Conservation (phyloP, 2,797 vertebrate species). For the Muscicapa comitata region DNA sequence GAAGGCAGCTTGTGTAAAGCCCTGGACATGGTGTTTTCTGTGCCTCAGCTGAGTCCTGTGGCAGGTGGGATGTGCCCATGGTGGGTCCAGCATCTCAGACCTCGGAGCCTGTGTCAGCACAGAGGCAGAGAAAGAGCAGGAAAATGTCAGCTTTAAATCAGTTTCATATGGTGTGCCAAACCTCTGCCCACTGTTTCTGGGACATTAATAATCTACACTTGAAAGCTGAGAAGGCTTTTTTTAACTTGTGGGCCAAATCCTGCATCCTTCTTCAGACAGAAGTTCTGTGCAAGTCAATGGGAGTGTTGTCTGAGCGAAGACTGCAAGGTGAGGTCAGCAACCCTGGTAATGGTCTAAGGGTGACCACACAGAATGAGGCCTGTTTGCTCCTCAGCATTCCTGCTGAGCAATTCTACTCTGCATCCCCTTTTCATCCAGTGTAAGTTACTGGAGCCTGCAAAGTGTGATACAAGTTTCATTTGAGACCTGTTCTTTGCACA, state of each 20-base stretch:
- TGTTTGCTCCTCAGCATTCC: not conserved
- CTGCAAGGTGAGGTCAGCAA: not conserved
- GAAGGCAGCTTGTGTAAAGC: not conserved
- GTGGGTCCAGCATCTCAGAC: not conserved
- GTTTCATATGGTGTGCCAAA: not conserved
- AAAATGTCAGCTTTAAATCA: not conserved
- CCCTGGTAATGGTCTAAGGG: not conserved
- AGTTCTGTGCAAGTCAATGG: constrained; percentile 14
- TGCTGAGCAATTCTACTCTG: not conserved
- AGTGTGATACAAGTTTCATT: not conserved
- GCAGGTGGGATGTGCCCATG: not conserved
- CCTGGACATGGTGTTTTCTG: not conserved
- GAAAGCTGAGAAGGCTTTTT: constrained; percentile 15
- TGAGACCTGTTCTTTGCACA: not conserved
- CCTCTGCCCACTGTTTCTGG: constrained; percentile 51
- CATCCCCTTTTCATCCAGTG: not conserved
- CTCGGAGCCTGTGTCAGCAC: not conserved
- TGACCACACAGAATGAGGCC: not conserved
- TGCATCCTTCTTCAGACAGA: not conserved
- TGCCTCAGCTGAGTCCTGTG: not conserved
- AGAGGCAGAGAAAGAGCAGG: not conserved
- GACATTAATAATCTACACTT: not conserved
- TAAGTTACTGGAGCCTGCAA: not conserved
- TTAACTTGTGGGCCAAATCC: constrained; percentile 2
- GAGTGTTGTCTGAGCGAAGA: not conserved